Evolutionary conservation across 2,797 vertebrate genomes (phyloP).

Genomic region (Artibeus jamaicensis): DNA sequence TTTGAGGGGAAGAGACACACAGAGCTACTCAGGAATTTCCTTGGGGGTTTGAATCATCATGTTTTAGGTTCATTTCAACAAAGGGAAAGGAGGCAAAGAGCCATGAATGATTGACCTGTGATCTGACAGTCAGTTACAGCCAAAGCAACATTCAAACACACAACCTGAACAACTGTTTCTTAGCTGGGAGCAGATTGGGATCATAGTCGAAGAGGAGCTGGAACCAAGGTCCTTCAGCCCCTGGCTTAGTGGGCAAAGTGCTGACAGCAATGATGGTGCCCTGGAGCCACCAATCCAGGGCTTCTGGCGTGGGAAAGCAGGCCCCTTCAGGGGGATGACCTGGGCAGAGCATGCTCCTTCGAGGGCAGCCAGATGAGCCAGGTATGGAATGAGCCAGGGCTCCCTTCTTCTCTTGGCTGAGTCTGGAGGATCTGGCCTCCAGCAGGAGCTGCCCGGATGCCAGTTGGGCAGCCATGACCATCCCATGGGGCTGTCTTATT

Average conservation of each 20-base stretch:
- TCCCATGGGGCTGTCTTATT: not conserved
- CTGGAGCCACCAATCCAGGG: not conserved
- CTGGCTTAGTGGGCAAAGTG: not conserved
- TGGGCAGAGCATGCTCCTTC: not conserved
- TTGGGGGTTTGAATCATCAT: not conserved
- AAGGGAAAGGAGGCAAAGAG: not conserved
- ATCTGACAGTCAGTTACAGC: not conserved
- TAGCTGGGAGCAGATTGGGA: not conserved
- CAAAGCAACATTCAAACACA: not conserved
- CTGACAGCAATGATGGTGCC: not conserved
- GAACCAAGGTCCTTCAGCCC: not conserved
- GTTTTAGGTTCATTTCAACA: not conserved
- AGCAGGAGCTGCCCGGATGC: not conserved
- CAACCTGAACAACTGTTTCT: not conserved
- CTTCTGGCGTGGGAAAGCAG: not conserved
- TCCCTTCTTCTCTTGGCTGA: not conserved
- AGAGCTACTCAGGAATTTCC: not conserved
- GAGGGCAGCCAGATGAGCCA: not conserved
- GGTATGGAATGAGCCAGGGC: not conserved
- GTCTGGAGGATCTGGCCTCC: not conserved
- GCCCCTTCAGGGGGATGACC: not conserved
- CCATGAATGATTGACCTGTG: not conserved
- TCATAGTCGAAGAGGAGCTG: not conserved
- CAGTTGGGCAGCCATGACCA: not conserved
- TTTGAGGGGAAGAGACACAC: not conserved